Evolutionary conservation across 2,888 invertebrate species (phyloP), one percentile per base, ranked within the genome.

Genomic region (Cotesia congregata): DNA sequence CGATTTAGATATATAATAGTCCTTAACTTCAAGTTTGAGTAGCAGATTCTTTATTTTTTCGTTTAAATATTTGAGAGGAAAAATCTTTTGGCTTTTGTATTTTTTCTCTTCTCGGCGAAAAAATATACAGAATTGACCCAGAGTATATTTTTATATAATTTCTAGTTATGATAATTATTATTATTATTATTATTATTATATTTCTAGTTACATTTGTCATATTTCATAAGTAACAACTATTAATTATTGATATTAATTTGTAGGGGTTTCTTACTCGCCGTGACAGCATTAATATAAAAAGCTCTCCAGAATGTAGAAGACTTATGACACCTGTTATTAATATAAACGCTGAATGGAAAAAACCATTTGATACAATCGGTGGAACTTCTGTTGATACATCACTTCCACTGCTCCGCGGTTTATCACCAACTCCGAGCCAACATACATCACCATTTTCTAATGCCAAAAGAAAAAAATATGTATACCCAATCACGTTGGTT

Each of bases 381-480:
- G 75, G 78, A 7, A 67, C 76, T 17, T 75, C 80, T 41, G 81
- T 73, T 3, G 88, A 91, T 84, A 92, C 93, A 80, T 92, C 92
- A 40, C 86, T 93, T 78, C 92, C 93, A 60, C 88, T 93, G 77
- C 86, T 93, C 80, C 91, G 91, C 77, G 91, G 91, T 30, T 86
- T 91, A 70, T 90, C 88, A 78, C 89, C 89, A 59, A 88, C 88
- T 0, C 87, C 86, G 72, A 80, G 83, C 17, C 84, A 86, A 72
- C 86, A 87, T 78, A 79, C 82, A 75, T 90, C 91, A 7, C 90
- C 92, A 64, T 92, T 93, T 67, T 91, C 91, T 85, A 92, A 91
- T 83, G 92, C 93, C 1, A 91, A 92, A 79, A 90, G 93, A 79
- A 93, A 93, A 85, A 93, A 93, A 83, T 92, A 92, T 84, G 91